Conservation (phyloP, 2,113 vertebrate genomes). For the Panthera leo region DNA sequence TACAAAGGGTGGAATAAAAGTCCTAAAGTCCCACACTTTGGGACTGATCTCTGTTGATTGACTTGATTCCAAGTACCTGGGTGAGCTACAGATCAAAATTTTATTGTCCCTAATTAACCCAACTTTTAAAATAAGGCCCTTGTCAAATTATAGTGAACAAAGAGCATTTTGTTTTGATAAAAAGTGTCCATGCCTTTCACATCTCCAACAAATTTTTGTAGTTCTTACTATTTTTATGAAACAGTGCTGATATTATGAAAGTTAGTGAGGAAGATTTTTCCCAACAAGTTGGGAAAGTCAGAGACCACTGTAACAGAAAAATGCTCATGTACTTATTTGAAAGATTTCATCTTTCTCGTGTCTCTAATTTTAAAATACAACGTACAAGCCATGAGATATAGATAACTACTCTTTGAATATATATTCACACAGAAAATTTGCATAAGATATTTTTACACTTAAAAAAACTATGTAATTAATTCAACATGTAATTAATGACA, state of each 20-base stretch:
- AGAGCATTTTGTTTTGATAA: neutral
- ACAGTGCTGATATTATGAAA: neutral
- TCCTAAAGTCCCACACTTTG: neutral
- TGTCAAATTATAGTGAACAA: neutral
- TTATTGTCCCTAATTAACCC: neutral
- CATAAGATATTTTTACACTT: neutral
- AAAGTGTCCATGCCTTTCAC: neutral
- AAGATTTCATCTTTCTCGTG: neutral
- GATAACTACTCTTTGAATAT: neutral
- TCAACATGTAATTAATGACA: neutral
- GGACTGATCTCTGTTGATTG: neutral
- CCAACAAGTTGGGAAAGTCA: neutral
- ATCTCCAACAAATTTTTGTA: neutral
- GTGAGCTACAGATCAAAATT: neutral
- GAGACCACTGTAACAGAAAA: neutral
- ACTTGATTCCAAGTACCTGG: neutral
- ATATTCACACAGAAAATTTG: neutral
- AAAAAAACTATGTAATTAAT: neutral
- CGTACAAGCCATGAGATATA: neutral
- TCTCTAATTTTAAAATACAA: neutral
- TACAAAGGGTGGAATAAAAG: neutral
- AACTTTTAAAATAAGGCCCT: conserved; percentile 19
- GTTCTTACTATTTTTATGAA: neutral
- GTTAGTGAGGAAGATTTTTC: neutral
- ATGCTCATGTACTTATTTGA: neutral